Evolutionary conservation across 2,888 invertebrate genomes (phyloP), one percentile per base, ranked within the genome.

Genomic region (Cepaea hortensis): DNA sequence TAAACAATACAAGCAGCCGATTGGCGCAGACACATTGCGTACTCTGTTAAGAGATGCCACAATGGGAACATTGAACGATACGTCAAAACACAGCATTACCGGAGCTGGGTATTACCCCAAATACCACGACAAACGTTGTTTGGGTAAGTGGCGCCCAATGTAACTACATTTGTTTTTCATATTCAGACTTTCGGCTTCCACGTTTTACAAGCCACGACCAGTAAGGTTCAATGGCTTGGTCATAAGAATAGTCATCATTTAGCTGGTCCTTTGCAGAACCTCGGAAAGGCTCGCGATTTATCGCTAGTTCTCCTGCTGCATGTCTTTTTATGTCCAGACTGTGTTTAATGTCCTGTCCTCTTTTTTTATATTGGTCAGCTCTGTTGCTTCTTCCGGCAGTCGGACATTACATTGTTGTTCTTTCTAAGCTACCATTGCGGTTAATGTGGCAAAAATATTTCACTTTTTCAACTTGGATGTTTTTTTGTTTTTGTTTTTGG

Each of bases 61-160:
- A 55, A 50, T 20, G 55, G 61, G 77, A 77, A 61, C 50, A 11
- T 55, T 77, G 77, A 77, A 77, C 77, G 77, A 55, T 55, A 11
- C 61, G 77, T 77, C 77, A n/a, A 77, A 55, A 77, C 61, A 77
- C 20, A 20, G 50, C 15, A 76, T 50, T 50, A 76, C 76, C 76
- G 76, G 77, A 20, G 55, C 20, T 50, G 23, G 77, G 55, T n/a
- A 77, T 55, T 15, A 77, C 55, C 77, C 15, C 7, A 77, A 77
- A 77, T 77, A 55, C 55, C 77, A 77, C 0, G 55, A 2, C 77
- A 55, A 61, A 77, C n/a, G 23, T 4, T 76, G 50, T 76, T 76
- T 76, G 46, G 23, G 48, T 75, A 75, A 75, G 75, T 48, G 76
- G 48, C 50, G 50, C 18, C 20, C 50, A 18, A 9, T 50, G 76